Evolutionary conservation across 1,140 invertebrate species (phyloP).

Genomic region (Pseudomyrmex sp.): DNA sequence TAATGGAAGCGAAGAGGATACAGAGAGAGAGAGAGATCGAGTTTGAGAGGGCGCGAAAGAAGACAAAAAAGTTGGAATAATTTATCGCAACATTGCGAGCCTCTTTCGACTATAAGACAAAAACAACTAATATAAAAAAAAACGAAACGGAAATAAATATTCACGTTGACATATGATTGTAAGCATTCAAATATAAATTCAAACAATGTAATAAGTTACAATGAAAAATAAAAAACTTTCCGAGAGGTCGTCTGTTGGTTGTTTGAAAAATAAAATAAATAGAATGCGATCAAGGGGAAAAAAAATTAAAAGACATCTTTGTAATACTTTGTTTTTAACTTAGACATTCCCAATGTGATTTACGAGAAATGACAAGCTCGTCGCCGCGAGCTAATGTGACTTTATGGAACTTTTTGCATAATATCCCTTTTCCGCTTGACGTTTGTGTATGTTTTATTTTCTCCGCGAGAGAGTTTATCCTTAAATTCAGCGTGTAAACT

Average conservation of each 20-base stretch:
- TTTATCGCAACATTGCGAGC: slow-evolving; percentile 1
- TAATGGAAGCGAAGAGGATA: slow-evolving; percentile 10
- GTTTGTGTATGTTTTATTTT: neutral
- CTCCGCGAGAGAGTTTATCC: slow-evolving; percentile 19
- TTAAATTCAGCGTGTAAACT: slow-evolving; percentile 34
- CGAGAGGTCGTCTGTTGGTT: no score
- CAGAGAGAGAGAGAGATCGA: neutral
- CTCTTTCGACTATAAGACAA: neutral
- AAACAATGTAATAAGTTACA: no score
- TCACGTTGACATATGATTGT: neutral
- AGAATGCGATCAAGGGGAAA: neutral
- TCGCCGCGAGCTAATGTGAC: neutral
- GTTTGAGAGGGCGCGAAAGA: neutral
- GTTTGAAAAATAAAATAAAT: neutral
- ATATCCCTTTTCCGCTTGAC: slow-evolving; percentile 2
- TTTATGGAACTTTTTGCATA: slow-evolving; percentile 33
- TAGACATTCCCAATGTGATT: slow-evolving; percentile 19
- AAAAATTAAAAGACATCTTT: no score
- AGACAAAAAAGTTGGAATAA: slow-evolving; percentile 22
- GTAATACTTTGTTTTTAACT: neutral
- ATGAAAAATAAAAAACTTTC: no score
- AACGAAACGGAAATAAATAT: neutral
- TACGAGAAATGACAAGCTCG: slow-evolving; percentile 24
- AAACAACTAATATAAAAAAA: neutral
- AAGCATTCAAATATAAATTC: neutral